phyloP scores from a whole-genome alignment of 2,888 invertebrate species.

The Parnassius smintheus region DNA sequence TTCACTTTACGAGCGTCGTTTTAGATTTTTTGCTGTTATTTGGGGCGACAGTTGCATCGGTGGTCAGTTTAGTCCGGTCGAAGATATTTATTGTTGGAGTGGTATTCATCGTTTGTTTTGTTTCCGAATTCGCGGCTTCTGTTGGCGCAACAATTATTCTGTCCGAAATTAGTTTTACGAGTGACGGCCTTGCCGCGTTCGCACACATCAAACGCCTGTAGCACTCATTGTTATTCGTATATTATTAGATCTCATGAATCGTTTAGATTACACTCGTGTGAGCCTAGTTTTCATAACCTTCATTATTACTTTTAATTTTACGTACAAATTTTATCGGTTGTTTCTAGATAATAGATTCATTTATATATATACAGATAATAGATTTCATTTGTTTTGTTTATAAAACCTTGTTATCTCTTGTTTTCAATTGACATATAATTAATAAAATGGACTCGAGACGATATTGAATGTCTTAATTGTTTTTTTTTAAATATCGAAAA shows the following conservation, averaged over 20 bases:
- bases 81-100: conserved; percentile 28
- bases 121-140: conserved; percentile 47
- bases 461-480: too few relatives aligned
- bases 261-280: conserved; percentile 59
- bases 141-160: conserved; percentile 50
- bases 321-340: conserved; percentile 1
- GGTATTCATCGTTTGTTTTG: conserved; percentile 36
- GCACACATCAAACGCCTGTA: conserved; percentile 61
- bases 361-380: too few relatives aligned
- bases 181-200: conserved; percentile 57
- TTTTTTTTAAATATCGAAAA: too few relatives aligned
- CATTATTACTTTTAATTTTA: conserved; percentile 44
- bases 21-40: conserved; percentile 16
- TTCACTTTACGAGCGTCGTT: conserved; percentile 9
- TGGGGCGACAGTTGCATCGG: conserved; percentile 13
- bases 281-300: conserved; percentile 65
- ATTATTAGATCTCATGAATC: conserved; percentile 65
- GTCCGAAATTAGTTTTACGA: conserved; percentile 75
- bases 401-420: too few relatives aligned
- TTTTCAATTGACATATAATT: too few relatives aligned
- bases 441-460: too few relatives aligned
- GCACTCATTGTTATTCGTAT: conserved; percentile 73
- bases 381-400: neutral
- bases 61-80: neutral
- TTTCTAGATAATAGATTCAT: too few relatives aligned